A percentile compares a stretch with the other conserved stretches of the same genome.
phyloP scores from a whole-genome alignment of 2,888 invertebrate species.

The Notodonta ziczac region DNA sequence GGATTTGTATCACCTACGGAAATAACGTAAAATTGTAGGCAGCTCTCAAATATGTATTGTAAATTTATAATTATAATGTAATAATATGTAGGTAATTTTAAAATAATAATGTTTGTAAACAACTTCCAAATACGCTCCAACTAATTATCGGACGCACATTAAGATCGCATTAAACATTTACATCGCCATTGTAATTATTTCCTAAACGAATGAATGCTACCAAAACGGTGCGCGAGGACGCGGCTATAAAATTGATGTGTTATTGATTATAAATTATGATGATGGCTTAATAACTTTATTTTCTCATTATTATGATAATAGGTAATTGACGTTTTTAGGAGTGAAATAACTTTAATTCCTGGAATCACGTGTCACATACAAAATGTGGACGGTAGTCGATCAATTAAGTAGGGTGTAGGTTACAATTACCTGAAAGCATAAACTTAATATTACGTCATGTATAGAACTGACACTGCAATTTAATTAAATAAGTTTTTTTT shows the following conservation, averaged over 20 bases:
- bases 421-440: too few species aligned
- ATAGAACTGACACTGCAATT: too few species aligned
- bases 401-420: too few species aligned
- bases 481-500: too few species aligned
- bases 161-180: constrained; percentile 2
- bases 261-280: constrained; percentile 19
- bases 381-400: too few species aligned
- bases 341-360: too few species aligned
- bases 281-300: constrained; percentile 16
- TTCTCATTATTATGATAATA: constrained; percentile 11
- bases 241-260: constrained; percentile 16
- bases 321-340: neutral
- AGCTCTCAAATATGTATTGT: neutral
- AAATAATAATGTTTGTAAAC: neutral
- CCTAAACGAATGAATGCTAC: constrained; percentile 37
- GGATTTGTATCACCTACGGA: too few species aligned
- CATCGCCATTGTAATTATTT: constrained; percentile 22
- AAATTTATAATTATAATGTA: neutral
- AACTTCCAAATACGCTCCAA: neutral
- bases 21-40: too few species aligned
- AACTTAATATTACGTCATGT: too few species aligned
- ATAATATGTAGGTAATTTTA: neutral
- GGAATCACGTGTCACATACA: too few species aligned
- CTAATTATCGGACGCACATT: neutral
- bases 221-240: constrained; percentile 40